Base-by-base conservation (phyloP, 1,140 invertebrate genomes). In the Lucilia sericata region DNA sequence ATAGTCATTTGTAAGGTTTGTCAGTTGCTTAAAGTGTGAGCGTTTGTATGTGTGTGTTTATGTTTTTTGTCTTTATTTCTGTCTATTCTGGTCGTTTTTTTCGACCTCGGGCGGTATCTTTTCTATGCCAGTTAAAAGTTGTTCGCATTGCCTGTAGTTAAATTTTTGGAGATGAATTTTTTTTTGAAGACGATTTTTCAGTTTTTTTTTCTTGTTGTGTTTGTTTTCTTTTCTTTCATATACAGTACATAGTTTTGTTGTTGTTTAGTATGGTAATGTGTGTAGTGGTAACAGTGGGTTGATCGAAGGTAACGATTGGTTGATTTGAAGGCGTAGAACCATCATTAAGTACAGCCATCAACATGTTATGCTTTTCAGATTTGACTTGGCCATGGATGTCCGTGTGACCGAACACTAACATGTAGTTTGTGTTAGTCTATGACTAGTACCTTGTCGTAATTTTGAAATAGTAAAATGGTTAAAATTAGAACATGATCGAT, bases 71-170 rank as follows among this genome's bases (percentile, higher is more conserved):
- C 55, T 42, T 60, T 60, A 60, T 78, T 80, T 25, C 21, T 30
- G 42, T 82, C 81, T 82, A 82, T 82, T 82, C 81, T 82, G 60
- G 81, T 82, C 25, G 60, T 34, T 70, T 82, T 65, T 17, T 49
- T 65, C n/a, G n/a, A 14, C 76, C 42, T 1, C n/a, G 12, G 21
- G 81, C 81, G 51, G 34, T 82, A 82, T 82, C 81, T 82, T 82
- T 82, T 82, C 51, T 82, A 82, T 82, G 81, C 81, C 81, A 82
- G 81, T 82, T 82, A 82, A 82, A 70, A 82, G 81, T 82, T 82
- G 51, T 82, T 82, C 81, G 81, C 81, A 82, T 65, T 82, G 81
- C 81, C 17, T 17, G 49, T 21, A 21, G 81, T 10, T 42, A 70
- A 70, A 65, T 14, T 82, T 82, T 82, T 60, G 81, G 81, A 70